A percentile compares a stretch with the other conserved stretches of the same genome.
These are phyloP conservation scores for Myoxocephalus aenaeus DNA, from an alignment of 2,797 vertebrate genomes.

Conservation along the genomic window DNA sequence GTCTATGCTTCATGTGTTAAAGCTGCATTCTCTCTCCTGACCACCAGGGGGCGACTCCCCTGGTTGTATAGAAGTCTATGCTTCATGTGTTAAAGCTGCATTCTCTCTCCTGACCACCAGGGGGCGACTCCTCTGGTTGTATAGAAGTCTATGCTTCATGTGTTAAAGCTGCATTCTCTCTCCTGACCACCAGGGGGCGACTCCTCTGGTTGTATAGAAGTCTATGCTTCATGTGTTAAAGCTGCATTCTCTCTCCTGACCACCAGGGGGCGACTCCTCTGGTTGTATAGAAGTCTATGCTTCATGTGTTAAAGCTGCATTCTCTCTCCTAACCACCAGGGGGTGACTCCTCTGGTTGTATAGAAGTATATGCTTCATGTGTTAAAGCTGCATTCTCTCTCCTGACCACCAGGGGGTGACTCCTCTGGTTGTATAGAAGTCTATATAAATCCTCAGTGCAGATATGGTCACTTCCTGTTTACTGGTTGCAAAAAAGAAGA, in stretches of 20 bases:
- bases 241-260: neutral
- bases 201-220: neutral
- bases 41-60: neutral
- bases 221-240: neutral
- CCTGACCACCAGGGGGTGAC: neutral
- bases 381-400: neutral
- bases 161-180: neutral
- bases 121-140: neutral
- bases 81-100: neutral
- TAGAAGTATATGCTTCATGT: too few species aligned
- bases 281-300: too few species aligned
- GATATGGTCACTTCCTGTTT: too few species aligned
- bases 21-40: neutral
- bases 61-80: too few species aligned
- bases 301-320: neutral
- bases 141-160: too few species aligned
- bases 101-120: neutral
- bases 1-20: neutral
- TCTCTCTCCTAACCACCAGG: neutral
- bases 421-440: neutral
- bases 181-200: neutral
- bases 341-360: neutral
- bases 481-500: too few species aligned
- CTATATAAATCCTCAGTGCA: too few species aligned
- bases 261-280: neutral